Evolutionary conservation across 2,888 invertebrate species (phyloP).

Genomic region (Crioceris asparagi): DNA sequence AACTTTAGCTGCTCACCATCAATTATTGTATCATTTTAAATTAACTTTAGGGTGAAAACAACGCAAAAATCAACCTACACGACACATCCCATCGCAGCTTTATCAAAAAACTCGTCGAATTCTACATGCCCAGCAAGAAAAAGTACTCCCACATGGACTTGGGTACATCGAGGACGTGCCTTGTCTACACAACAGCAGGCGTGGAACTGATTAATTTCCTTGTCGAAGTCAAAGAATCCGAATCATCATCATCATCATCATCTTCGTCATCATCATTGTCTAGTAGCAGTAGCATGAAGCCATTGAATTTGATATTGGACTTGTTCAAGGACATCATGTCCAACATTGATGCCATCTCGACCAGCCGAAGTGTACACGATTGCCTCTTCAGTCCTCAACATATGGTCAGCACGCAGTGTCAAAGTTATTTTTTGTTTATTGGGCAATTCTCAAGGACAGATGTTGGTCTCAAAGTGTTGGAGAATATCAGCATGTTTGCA

Average conservation of each 20-base stretch:
- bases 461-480: slow-evolving; percentile 58
- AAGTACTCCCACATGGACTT: slow-evolving; percentile 79
- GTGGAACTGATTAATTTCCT: slow-evolving; percentile 68
- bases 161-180: slow-evolving; percentile 45
- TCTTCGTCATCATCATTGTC: no score
- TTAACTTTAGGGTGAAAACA: slow-evolving; percentile 27
- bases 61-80: slow-evolving; percentile 40
- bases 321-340: slow-evolving; percentile 68
- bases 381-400: slow-evolving; percentile 81
- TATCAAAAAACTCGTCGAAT: slow-evolving; percentile 67
- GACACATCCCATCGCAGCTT: slow-evolving; percentile 57
- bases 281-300: no score
- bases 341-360: slow-evolving; percentile 62
- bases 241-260: no score
- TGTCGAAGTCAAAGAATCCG: slow-evolving; percentile 32
- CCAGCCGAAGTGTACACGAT: slow-evolving; percentile 69
- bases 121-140: slow-evolving; percentile 79
- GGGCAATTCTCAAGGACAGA: slow-evolving; percentile 72
- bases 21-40: slow-evolving; percentile 9
- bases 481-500: slow-evolving; percentile 62
- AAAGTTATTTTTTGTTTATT: slow-evolving; percentile 88
- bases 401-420: slow-evolving; percentile 81
- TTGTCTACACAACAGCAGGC: slow-evolving; percentile 55
- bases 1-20: background rate
- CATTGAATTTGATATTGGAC: slow-evolving; percentile 64